Evolutionary conservation across 2,797 vertebrate species (phyloP).

Genomic region (Sebastes alutus): DNA sequence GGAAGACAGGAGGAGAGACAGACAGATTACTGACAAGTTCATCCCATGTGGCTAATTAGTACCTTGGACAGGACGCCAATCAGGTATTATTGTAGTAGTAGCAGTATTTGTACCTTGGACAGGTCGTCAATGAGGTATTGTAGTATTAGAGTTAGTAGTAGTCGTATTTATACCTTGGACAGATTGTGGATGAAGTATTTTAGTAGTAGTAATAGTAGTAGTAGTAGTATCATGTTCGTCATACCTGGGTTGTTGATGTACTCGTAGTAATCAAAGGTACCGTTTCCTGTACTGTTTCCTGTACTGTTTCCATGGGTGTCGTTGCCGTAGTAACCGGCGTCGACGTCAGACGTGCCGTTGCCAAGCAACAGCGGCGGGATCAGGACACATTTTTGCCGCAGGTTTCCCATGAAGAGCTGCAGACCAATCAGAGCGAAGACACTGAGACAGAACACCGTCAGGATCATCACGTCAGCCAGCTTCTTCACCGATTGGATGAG

Average conservation of each 20-base stretch:
- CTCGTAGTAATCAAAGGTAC: conserved; percentile 76
- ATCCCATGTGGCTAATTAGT: neutral
- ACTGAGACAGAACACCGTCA: conserved; percentile 92
- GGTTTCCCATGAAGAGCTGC: conserved; percentile 97
- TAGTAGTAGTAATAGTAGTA: too few relatives aligned
- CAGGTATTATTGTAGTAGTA: neutral
- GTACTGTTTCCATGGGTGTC: neutral
- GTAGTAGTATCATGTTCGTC: too few relatives aligned
- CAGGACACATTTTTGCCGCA: conserved; percentile 90
- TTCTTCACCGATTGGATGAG: conserved; percentile 97
- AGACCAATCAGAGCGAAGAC: conserved; percentile 94
- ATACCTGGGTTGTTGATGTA: conserved; percentile 85
- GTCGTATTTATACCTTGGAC: neutral
- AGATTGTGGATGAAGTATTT: too few relatives aligned
- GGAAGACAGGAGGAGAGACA: too few relatives aligned
- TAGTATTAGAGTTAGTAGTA: neutral
- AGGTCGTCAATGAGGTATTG: neutral
- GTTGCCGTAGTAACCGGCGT: conserved; percentile 2
- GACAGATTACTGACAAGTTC: too few relatives aligned
- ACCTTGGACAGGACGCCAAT: neutral
- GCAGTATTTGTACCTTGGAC: neutral
- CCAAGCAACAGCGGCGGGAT: conserved; percentile 66
- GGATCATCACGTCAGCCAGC: conserved; percentile 92
- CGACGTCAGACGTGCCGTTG: neutral
- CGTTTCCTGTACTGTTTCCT: conserved; percentile 20